Base-by-base conservation (phyloP, 2,113 vertebrate species). In the Engraulis encrasicolus region DNA sequence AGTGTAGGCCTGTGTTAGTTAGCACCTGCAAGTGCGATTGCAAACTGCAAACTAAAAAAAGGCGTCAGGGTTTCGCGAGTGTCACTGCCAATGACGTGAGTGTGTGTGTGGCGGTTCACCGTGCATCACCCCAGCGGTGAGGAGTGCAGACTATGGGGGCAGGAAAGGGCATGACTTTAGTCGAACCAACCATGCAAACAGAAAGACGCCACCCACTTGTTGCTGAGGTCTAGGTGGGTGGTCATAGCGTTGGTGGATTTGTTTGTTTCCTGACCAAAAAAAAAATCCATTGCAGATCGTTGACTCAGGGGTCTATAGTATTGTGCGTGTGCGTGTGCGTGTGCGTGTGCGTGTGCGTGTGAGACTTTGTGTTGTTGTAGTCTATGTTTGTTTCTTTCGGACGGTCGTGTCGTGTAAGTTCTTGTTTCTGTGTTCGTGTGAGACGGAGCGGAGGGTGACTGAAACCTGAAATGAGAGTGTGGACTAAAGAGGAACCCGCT, bases 401-500 rank as follows among this genome's bases (percentile, higher is more conserved):
- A 31, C 23, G n/a, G n/a, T 23, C 1, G 31, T 66, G 1, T 71
- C 27, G 14, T 4, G 27, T 15, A 71, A 34, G 61, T 71, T 71
- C 61, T 27, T 27, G 27, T 71, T 52, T 71, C 34, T 71, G 61
- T 71, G 61, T 71, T 71, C 27, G 61, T 71, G 61, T 71, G 1
- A 71, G 61, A 71, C 14, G 3, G 27, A 71, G 11, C 12, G 23
- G 27, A 71, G 61, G 11, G 61, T 71, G 61, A 71, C 61, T 12
- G 31, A 87, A 83, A 86, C 37, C 7, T 84, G 78, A 85, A 86
- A 85, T 40, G 79, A 85, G 37, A 89, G 19, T 80, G 3, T 31
- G 45, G 66, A 0, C 19, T 58, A 49, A 58, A 84, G 85, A 86
- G 87, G 89, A 91, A 90, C 58, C 81, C 78, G 1, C 0, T 6